Percentiles rank a stretch among this genome's conserved stretches.
Conservation (phyloP, 1,140 invertebrate species). For the Maconellicoccus hirsutus region DNA sequence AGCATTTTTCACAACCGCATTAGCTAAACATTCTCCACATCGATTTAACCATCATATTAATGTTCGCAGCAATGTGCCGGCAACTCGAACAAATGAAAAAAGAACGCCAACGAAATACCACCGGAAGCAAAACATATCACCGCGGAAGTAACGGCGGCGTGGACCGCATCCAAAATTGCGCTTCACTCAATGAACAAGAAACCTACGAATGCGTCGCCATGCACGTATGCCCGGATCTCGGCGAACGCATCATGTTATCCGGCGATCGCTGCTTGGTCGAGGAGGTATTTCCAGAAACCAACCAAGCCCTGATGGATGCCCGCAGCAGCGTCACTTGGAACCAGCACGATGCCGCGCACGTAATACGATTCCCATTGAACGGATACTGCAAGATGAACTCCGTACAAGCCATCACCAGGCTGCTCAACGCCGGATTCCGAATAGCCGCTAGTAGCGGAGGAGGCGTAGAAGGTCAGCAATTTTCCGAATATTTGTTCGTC, state of each 20-base stretch:
- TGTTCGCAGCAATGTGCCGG: slow-evolving; percentile 61
- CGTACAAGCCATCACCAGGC: slow-evolving; percentile 73
- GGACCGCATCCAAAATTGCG: slow-evolving; percentile 29
- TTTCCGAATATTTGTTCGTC: slow-evolving; percentile 82
- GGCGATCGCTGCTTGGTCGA: slow-evolving; percentile 67
- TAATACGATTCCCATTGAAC: slow-evolving; percentile 81
- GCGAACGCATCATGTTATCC: slow-evolving; percentile 73
- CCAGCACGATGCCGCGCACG: slow-evolving; percentile 67
- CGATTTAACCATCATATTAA: too few relatives aligned
- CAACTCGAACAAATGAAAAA: slow-evolving; percentile 65
- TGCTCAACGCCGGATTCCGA: slow-evolving; percentile 71
- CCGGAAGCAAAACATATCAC: not conserved
- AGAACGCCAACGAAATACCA: slow-evolving; percentile 35
- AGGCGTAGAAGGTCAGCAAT: slow-evolving; percentile 82
- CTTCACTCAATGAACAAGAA: slow-evolving; percentile 32
- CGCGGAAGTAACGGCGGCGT: slow-evolving; percentile 22
- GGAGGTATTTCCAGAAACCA: slow-evolving; percentile 77
- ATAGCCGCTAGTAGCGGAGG: slow-evolving; percentile 75
- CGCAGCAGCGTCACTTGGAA: slow-evolving; percentile 71
- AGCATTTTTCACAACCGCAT: too few relatives aligned
- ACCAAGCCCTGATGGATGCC: slow-evolving; percentile 68
- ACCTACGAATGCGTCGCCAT: slow-evolving; percentile 72
- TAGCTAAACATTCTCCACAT: too few relatives aligned
- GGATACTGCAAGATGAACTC: slow-evolving; percentile 87
- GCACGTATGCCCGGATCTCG: slow-evolving; percentile 77